phyloP scores from a whole-genome alignment of 2,888 invertebrate genomes.

The Latheticus oryzae region DNA sequence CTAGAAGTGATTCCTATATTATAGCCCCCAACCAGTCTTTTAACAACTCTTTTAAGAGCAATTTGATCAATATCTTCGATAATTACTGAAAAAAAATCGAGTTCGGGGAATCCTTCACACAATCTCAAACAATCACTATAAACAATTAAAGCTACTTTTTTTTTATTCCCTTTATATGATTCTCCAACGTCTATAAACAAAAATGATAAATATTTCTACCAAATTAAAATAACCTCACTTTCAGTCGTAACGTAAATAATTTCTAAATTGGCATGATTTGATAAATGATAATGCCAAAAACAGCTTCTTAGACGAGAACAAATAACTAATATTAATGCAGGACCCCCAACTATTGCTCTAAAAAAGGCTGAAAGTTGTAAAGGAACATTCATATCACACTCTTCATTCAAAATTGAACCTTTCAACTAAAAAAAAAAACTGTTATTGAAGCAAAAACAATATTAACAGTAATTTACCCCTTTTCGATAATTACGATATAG shows the following conservation, averaged over 20 bases:
- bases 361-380: constrained; percentile 56
- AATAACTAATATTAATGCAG: constrained; percentile 51
- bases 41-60: constrained; percentile 54
- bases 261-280: constrained; percentile 47
- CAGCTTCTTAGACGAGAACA: constrained; percentile 47
- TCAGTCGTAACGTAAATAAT: constrained; percentile 48
- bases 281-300: constrained; percentile 57
- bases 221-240: constrained; percentile 43
- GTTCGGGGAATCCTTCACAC: constrained; percentile 47
- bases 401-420: constrained; percentile 60
- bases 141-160: constrained; percentile 47
- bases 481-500: constrained; percentile 54
- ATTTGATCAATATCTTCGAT: constrained; percentile 57
- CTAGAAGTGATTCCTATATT: constrained; percentile 58
- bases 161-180: constrained; percentile 4
- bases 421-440: constrained; percentile 51
- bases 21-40: constrained; percentile 53
- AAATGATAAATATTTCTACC: neutral
- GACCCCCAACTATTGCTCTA: constrained; percentile 46
- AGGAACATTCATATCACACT: constrained; percentile 54
- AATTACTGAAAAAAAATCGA: constrained; percentile 53
- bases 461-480: constrained; percentile 52
- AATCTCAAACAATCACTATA: constrained; percentile 52
- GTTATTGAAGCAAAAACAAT: neutral
- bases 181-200: constrained; percentile 12